phyloP scores from a whole-genome alignment of 2,888 invertebrate genomes.

The Drosophila meridionalis region DNA sequence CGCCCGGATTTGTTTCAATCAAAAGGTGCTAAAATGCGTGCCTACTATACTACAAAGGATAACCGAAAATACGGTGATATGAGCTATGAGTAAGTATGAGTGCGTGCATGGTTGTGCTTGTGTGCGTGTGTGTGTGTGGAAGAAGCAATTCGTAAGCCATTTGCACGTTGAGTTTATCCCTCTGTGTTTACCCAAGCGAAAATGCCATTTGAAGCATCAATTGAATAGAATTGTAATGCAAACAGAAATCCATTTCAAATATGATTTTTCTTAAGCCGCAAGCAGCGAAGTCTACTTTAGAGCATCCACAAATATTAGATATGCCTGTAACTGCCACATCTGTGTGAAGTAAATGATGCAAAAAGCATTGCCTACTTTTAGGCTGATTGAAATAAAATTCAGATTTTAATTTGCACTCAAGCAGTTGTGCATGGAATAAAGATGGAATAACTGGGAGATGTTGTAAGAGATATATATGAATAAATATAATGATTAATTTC shows the following conservation, averaged over 20 bases:
- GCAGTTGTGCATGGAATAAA: not conserved
- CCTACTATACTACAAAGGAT: slow-evolving; percentile 73
- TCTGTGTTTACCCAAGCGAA: slow-evolving; percentile 47
- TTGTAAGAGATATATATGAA: not conserved
- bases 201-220: slow-evolving; percentile 65
- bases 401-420: not conserved
- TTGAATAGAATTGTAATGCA: slow-evolving; percentile 41
- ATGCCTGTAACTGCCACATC: not conserved
- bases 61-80: slow-evolving; percentile 77
- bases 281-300: not conserved
- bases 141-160: slow-evolving; percentile 59
- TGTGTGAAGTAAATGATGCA: not conserved
- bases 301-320: not conserved
- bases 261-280: slow-evolving; percentile 6
- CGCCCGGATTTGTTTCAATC: slow-evolving; percentile 30
- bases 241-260: slow-evolving; percentile 35
- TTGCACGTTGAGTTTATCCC: slow-evolving; percentile 45
- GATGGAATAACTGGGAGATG: not conserved
- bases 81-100: slow-evolving; percentile 80
- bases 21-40: slow-evolving; percentile 70
- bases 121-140: slow-evolving; percentile 26
- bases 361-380: slow-evolving; percentile 38
- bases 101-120: not conserved
- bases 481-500: no score
- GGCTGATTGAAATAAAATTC: not conserved